A percentile compares a stretch with the other conserved stretches of the same genome.
Conservation (phyloP, 2,888 invertebrate genomes). For the Morpho helenor region DNA sequence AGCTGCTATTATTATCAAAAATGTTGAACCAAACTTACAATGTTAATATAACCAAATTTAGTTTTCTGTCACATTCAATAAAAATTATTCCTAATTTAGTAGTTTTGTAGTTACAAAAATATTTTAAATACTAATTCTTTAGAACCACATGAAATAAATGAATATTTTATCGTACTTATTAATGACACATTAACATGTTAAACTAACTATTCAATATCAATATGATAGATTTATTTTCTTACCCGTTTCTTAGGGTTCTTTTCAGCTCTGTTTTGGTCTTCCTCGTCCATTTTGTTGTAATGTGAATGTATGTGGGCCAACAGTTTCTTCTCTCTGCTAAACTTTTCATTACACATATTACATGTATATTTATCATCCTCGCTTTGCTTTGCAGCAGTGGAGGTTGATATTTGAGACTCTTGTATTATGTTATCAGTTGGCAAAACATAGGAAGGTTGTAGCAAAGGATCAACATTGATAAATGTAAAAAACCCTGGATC, state of each 20-base stretch:
- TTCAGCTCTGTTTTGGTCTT: conserved; percentile 41
- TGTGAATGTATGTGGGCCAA: conserved; percentile 64
- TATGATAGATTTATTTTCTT: conserved; percentile 3
- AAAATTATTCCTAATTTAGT: no score
- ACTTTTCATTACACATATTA: conserved; percentile 60
- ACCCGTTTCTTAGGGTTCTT: conserved; percentile 26
- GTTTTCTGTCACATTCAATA: no score
- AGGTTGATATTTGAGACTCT: conserved; percentile 69
- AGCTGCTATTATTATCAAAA: no score
- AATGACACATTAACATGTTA: no score
- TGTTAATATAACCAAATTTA: no score
- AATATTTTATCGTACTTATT: no score
- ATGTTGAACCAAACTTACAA: no score
- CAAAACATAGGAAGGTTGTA: conserved; percentile 64
- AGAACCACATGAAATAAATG: no score
- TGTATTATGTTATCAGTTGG: conserved; percentile 67
- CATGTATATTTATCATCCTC: conserved; percentile 51
- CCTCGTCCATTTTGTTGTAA: conserved; percentile 61
- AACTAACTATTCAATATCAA: background rate
- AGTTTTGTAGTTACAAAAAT: no score
- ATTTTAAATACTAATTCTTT: no score
- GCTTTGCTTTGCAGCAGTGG: conserved; percentile 39
- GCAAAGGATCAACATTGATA: conserved; percentile 65
- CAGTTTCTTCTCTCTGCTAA: conserved; percentile 66
- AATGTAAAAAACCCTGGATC: conserved; percentile 63